Evolutionary conservation across 2,888 invertebrate genomes (phyloP).

Genomic region (Strigamia maritima): DNA sequence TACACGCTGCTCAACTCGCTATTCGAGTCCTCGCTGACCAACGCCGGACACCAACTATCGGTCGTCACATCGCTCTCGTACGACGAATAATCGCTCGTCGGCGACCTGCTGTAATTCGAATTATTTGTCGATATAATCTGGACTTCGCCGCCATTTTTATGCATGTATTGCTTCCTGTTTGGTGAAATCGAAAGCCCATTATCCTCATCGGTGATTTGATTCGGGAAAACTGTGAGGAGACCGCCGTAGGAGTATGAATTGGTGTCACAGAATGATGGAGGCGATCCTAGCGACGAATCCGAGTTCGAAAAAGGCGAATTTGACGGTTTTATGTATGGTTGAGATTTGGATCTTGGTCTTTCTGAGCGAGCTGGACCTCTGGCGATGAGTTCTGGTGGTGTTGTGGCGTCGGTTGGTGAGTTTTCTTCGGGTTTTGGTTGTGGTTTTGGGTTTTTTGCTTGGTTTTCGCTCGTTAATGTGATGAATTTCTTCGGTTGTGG

Average conservation of each 20-base stretch:
- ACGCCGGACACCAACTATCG: not conserved
- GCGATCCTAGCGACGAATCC: not conserved
- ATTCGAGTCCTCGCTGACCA: not conserved
- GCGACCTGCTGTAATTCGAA: not conserved
- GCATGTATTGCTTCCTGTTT: not conserved
- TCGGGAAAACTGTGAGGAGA: not conserved
- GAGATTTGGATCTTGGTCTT: not conserved
- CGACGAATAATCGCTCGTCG: not conserved
- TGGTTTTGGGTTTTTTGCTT: not conserved
- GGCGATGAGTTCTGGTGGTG: not conserved
- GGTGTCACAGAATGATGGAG: not conserved
- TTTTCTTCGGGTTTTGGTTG: too few relatives aligned
- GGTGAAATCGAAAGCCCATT: not conserved
- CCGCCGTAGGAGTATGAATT: not conserved
- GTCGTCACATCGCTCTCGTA: not conserved
- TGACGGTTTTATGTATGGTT: not conserved
- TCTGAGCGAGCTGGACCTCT: not conserved
- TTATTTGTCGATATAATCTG: not conserved
- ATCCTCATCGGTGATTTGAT: not conserved
- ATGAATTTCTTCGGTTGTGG: not conserved
- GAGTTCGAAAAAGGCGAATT: not conserved
- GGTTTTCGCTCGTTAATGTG: not conserved
- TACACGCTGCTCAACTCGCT: not conserved
- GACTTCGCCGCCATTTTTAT: constrained; percentile 8
- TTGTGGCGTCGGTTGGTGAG: not conserved